A percentile compares a stretch with the other conserved stretches of the same genome.
Conservation (phyloP, 2,888 invertebrate species). For the Lithosia quadra region DNA sequence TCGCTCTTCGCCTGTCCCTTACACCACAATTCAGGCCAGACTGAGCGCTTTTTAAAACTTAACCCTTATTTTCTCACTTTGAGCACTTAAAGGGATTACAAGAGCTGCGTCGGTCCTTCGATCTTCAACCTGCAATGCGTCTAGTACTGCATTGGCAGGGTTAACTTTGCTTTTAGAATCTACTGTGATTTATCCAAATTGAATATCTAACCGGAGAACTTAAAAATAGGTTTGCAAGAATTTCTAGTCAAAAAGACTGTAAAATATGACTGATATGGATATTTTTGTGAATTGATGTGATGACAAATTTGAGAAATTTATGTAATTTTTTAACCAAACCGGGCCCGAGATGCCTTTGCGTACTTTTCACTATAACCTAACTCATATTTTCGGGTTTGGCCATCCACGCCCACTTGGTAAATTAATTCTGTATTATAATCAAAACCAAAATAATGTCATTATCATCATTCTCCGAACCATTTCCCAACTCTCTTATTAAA, state of each 20-base stretch:
- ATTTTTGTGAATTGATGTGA: no score
- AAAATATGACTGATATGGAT: no score
- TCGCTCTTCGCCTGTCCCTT: slow-evolving; percentile 18
- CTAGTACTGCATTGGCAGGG: slow-evolving; percentile 41
- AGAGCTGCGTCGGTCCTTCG: slow-evolving; percentile 51
- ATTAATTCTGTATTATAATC: no score
- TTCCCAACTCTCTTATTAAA: no score
- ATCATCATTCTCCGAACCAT: no score
- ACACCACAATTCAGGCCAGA: slow-evolving; percentile 46
- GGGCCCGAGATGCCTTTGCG: no score
- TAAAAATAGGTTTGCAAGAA: background rate
- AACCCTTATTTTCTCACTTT: slow-evolving; percentile 83
- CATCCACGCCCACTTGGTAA: no score
- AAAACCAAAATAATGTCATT: no score
- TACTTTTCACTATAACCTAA: no score
- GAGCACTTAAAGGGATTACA: slow-evolving; percentile 81
- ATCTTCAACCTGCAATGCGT: slow-evolving; percentile 53
- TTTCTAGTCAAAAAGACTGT: background rate
- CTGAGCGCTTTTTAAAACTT: slow-evolving; percentile 82
- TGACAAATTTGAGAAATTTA: no score
- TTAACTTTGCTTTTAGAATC: slow-evolving; percentile 41
- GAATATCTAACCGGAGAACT: background rate
- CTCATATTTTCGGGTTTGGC: no score
- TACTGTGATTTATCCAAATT: slow-evolving; percentile 7
- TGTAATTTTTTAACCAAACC: no score